phyloP scores from a whole-genome alignment of 2,113 vertebrate genomes.

The Chelonoidis abingdonii region DNA sequence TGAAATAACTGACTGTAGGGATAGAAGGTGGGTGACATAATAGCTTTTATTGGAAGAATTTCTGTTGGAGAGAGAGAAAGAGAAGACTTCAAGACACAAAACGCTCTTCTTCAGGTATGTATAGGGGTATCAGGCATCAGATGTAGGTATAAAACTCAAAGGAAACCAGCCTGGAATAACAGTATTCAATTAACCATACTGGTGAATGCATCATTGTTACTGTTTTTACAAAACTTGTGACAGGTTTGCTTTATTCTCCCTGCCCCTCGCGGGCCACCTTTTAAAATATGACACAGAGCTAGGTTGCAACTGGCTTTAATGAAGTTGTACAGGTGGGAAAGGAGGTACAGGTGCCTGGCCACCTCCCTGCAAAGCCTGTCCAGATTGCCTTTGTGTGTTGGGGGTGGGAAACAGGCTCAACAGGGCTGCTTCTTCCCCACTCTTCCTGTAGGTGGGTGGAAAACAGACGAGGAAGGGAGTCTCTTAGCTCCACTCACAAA shows the following conservation, averaged over 20 bases:
- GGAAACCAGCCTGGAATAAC: background rate
- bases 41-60: too few relatives aligned
- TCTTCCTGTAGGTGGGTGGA: background rate
- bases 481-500: background rate
- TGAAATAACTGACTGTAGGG: background rate
- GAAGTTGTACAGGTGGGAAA: background rate
- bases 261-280: background rate
- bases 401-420: accelerated
- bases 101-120: background rate
- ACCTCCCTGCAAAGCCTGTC: background rate
- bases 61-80: too few relatives aligned
- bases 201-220: background rate
- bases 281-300: background rate
- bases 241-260: background rate
- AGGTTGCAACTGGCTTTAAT: background rate
- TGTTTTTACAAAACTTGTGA: background rate
- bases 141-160: accelerated
- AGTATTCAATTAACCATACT: background rate
- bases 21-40: too few relatives aligned
- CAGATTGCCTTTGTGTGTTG: background rate
- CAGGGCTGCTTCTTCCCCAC: background rate
- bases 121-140: background rate
- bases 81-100: too few relatives aligned
- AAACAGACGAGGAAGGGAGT: background rate
- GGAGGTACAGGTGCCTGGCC: accelerated